These are phyloP conservation scores for Dastarcus helophoroides DNA, from an alignment of 2,888 invertebrate genomes.

Conservation along the genomic window DNA sequence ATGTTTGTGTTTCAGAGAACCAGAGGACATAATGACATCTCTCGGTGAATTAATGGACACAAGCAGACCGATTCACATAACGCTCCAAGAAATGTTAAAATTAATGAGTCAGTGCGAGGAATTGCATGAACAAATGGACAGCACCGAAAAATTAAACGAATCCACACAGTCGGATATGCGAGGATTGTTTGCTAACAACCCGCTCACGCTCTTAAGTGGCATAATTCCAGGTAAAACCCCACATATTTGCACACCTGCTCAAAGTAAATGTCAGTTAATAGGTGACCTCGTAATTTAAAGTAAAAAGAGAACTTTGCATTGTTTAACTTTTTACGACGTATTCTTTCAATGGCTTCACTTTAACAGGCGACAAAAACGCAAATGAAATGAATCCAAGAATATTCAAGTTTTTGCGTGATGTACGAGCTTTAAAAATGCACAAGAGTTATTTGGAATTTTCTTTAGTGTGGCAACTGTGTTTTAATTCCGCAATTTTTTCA, in stretches of 20 bases:
- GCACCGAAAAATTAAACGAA: conserved; percentile 11
- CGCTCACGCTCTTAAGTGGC: conserved; percentile 61
- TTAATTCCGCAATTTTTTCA: no score
- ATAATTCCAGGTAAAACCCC: conserved; percentile 60
- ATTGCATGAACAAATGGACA: conserved; percentile 37
- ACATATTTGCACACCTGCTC: neutral
- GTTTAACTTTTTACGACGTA: no score
- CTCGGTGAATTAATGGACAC: conserved; percentile 50
- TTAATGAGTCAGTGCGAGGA: conserved; percentile 72
- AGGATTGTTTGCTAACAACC: conserved; percentile 48
- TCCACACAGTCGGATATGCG: conserved; percentile 23
- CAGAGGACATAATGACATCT: conserved; percentile 53
- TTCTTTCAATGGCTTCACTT: no score
- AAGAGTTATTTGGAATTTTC: no score
- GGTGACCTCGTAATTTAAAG: no score
- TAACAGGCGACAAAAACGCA: no score
- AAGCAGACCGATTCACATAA: conserved; percentile 52
- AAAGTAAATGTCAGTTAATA: no score
- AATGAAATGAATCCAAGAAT: no score
- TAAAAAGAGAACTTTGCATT: no score
- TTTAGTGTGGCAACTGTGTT: no score
- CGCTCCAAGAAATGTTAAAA: conserved; percentile 63
- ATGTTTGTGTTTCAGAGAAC: conserved; percentile 61
- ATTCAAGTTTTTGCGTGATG: no score
- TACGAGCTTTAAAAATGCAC: no score